These are phyloP conservation scores for Epinotia nisella DNA, from an alignment of 2,888 invertebrate species.

Conservation along the genomic window DNA sequence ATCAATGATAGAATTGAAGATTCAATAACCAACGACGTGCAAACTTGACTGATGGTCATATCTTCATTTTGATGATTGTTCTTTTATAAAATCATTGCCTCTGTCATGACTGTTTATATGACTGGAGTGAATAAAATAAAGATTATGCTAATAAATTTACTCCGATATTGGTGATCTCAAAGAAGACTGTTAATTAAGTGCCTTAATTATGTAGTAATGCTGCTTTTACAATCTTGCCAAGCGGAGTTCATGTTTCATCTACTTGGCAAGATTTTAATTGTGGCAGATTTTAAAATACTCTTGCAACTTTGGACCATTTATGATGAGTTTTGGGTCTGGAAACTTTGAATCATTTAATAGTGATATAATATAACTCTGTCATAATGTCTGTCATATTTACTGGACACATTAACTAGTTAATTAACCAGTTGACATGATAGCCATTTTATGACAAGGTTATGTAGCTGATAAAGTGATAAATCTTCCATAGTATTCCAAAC, in stretches of 20 bases:
- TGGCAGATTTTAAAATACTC: not conserved
- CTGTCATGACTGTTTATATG: constrained; percentile 50
- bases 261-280: not conserved
- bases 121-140: constrained; percentile 40
- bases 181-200: constrained; percentile 30
- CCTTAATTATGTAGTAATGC: constrained; percentile 21
- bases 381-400: too few species aligned
- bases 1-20: constrained; percentile 21
- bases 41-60: constrained; percentile 39
- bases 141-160: constrained; percentile 38
- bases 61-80: constrained; percentile 41
- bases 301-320: not conserved
- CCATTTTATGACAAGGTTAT: too few species aligned
- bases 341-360: too few species aligned
- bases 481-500: too few species aligned
- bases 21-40: constrained; percentile 35
- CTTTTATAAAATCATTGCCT: constrained; percentile 19
- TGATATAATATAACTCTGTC: too few species aligned
- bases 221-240: constrained; percentile 2
- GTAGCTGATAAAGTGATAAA: too few species aligned
- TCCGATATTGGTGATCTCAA: constrained; percentile 32
- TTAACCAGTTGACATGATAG: too few species aligned
- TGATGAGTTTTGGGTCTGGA: too few species aligned
- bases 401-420: too few species aligned
- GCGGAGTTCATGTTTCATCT: not conserved